Base-by-base conservation (phyloP, 2,888 invertebrate genomes). In the Ochropleura leucogaster region DNA sequence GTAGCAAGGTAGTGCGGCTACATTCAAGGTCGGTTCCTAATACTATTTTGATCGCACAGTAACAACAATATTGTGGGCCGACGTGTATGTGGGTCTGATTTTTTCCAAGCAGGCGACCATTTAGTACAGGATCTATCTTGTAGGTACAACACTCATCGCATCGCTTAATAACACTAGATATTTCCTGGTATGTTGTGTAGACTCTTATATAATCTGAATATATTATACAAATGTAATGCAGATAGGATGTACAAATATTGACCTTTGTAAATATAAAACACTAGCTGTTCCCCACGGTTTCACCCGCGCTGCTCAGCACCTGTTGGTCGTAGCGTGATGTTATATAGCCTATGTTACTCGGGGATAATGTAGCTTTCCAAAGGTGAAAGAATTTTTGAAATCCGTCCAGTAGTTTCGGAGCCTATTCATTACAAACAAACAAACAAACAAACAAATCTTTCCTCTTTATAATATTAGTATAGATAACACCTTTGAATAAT, bases 11-110 rank as follows among this genome's bases (percentile, higher is more conserved):
- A 51, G 49, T 30, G n/a, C 20, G 53, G 69, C 62, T 55, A n/a
- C n/a, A 18, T 78, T 78, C 30, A 78, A 78, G 75, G 79, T 18
- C 42, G 0, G 12, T 66, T 51, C 30, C 16, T 47, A 49, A 46
- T 53, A 30, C 16, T 42, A 47, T 68, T 59, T 63, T 69, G 40
- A 55, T 68, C 40, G 59, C 30, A 30, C 47, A 46, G 16, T 51
- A 47, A 60, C 16, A 55, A 55, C 1, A 49, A 30, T 62, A 44
- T 49, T 44, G 55, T 62, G 9, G n/a, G 47, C 44, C 18, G 30
- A n/a, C 18, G 18, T n/a, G 18, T 75, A 20, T 67, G 70, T 70
- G 40, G 55, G 79, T 55, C 6, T 5, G 7, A 44, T 9, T 49
- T 63, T 57, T 16, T 51, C 3, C 4, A 4, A 62, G 20, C 40